Base-by-base conservation (phyloP, 1,140 invertebrate genomes). In the Diabrotica virgifera region DNA sequence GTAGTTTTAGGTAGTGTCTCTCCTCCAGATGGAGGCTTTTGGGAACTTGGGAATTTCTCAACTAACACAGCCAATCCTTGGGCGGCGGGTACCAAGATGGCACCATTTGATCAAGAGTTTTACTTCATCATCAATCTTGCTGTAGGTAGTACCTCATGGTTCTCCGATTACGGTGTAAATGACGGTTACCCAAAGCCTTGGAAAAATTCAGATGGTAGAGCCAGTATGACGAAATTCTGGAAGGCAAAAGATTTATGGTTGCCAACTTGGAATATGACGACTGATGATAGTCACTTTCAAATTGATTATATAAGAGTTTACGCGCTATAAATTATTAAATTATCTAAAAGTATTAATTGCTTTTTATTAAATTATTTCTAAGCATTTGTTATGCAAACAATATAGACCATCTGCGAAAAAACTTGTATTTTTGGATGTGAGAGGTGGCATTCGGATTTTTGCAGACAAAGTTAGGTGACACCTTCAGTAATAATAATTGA, bases 81-180 rank as follows among this genome's bases (percentile, higher is more conserved):
- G 82, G 61, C 67, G n/a, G 55, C 62, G n/a, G 77, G 74, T 10
- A 64, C 66, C 0, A 76, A 75, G 61, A 81, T 83, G 75, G 83
- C 85, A 38, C 84, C 85, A 5, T 86, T 86, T 67, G 83, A 85
- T 72, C 75, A 81, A 69, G 67, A 88, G 84, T 89, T 89, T 76
- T 87, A 87, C 70, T 67, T 89, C 9, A 85, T 89, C 53, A 77
- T 89, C 11, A 88, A 89, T 74, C 57, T 72, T n/a, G 36, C 71
- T 63, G 35, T 64, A 62, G 78, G 78, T 5, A 75, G 83, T 7
- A 53, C 60, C 3, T 74, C 68, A 11, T 83, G 75, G 73, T 84
- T 85, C 75, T 76, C 81, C 4, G 83, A 85, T 65, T 72, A 70
- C 13, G 58, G 53, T 9, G 54, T 38, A 12, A 80, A 79, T 56